Evolutionary conservation across 2,888 invertebrate species (phyloP), one percentile per base, ranked within the genome.

Genomic region (Cheilosia vernalis): DNA sequence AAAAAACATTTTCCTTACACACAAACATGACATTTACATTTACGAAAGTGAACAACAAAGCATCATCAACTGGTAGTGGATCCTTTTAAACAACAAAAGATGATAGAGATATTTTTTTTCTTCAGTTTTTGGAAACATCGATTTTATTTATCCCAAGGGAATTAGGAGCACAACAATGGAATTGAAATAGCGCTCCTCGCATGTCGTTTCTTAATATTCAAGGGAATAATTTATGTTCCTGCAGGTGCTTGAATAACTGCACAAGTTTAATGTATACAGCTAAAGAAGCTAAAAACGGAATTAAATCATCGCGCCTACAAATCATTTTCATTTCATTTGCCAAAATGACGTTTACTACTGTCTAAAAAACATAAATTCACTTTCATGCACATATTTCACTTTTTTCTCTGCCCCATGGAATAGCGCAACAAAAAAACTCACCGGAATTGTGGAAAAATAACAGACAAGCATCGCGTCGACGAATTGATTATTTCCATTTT

Each of bases 401-500:
- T 84, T 78, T 84, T 73, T 5, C 60, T 69, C 63, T 49, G 44
- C 60, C 40, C 55, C 64, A 27, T 15, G 5, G 70, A 55, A 55
- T 61, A 73, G 51, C 60, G 13, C 9, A 47, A 2, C 55, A 64
- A 47, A 74, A 84, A 19, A 13, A n/a, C n/a, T 49, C 13, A 56
- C 24, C 10, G 53, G 49, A 64, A 63, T 55, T 61, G 53, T 67
- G 47, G 44, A 67, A 83, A 73, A 61, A 60, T 21, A 77, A 55
- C 67, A 67, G 55, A 67, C 61, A 19, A 49, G 47, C 55, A 63
- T 69, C 56, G 69, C 56, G 69, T 53, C 74, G 80, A 76, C 80
- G 84, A 87, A 87, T 87, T 84, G 84, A 84, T 76, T 84, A 84
- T 87, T 87, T 73, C 70, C 70, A 83, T 85, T 85, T 85, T 80